Evolutionary conservation across 2,113 vertebrate genomes (phyloP), one percentile per base, ranked within the genome.

Genomic region (Anguilla rostrata): DNA sequence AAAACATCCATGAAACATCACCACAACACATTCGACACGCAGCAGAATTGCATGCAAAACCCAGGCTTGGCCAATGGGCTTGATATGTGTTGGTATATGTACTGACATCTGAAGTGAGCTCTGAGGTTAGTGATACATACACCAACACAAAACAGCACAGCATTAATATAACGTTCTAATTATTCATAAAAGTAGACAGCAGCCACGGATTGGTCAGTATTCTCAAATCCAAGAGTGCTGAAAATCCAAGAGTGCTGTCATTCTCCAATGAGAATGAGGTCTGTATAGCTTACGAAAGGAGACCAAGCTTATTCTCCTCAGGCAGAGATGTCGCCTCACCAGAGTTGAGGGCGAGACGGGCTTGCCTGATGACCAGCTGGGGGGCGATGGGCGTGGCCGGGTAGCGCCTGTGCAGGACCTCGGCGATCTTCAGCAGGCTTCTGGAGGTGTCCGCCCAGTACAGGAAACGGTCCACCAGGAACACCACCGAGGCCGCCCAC

Each of bases 291-390:
- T 66, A 26, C 11, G 3, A 26, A 66, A 66, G 18, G 22, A 22
- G 60, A 66, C 60, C 4, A 26, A 22, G 60, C 2, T 46, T 46
- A 0, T 46, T 46, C 43, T 15, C 53, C 53, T 56, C 53, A 56
- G 15, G 49, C 11, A 14, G 49, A 0, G 81, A 78, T 22, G 83
- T 86, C 86, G 88, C 49, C 84, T 87, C 92, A 99, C 98, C 98
- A 89, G 96, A 85, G 91, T 95, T 98, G 80, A 95, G 89, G 0
- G 96, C 97, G 20, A 99, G 89, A 7, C 97, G 96, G 82, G 98
- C 98, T 87, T 97, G 97, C 83, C 98, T 95, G 88, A 99, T 96
- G 85, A 99, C 94, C 93, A 99, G 86, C 94, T 99, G 98, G 0
- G 98, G 98, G 8, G 98, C 95, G 22, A 98, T 91, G 0, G 97